Base-by-base conservation (phyloP, 2,797 vertebrate genomes). In the Lacerta bilineata region DNA sequence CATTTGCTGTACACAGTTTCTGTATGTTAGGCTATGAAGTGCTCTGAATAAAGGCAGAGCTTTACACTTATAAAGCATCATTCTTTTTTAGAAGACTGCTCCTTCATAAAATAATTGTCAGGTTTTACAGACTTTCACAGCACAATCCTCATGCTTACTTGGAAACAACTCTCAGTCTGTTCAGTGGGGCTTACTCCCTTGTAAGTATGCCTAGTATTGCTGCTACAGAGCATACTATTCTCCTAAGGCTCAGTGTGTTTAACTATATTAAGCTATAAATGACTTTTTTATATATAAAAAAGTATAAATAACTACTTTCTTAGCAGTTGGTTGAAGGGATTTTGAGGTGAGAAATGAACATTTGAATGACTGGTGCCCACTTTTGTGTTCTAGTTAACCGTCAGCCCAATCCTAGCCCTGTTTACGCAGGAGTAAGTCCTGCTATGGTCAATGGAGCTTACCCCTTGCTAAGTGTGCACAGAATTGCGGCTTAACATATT, bases 1-100 rank as follows among this genome's bases (percentile, higher is more conserved):
- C 94, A 88, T 95, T 93, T 87, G 61, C 84, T 77, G 29, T 93
- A 81, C 18, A 8, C 69, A 93, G 84, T 71, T 15, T 25, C 0
- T 0, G 78, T 74, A 27, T 71, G 50, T 68, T 88, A 90, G 84
- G 15, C 36, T 80, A 68, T 86, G 90, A 92, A 75, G 69, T 85
- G n/a, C 6, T 43, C 74, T 64, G 46, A 90, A n/a, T n/a, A 36
- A 71, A 88, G 75, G 20, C 83, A 39, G 29, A 77, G 39, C 39
- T 76, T 91, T 91, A 59, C 41, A 84, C 86, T 55, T 46, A 89
- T 50, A 46, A 6, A n/a, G 33, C 13, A 66, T 39, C 87, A 41
- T 75, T 55, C 43, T 90, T 80, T 81, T 72, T 92, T 82, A 91
- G 80, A 61, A 71, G 66, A 1, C 29, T 91, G 81, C 7, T 11